phyloP scores from a whole-genome alignment of 2,888 invertebrate genomes.

The Aphidoletes aphidimyza region DNA sequence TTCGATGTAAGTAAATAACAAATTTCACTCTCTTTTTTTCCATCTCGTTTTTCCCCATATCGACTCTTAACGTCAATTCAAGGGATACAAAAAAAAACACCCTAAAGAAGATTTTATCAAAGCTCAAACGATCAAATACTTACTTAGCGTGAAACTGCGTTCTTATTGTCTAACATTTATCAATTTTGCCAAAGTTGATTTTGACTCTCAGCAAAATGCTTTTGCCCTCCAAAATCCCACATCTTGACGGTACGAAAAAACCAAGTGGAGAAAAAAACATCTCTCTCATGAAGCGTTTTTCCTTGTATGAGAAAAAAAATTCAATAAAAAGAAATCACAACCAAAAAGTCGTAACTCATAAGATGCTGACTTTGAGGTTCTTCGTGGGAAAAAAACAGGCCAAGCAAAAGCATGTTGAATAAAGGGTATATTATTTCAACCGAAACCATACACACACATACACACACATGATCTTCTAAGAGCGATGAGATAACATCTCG shows the following conservation, averaged over 20 bases:
- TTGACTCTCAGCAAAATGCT: not conserved
- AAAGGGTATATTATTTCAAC: not conserved
- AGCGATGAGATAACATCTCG: slow-evolving; percentile 35
- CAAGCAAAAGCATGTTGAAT: not conserved
- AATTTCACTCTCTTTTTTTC: too few species aligned
- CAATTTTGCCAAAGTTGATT: slow-evolving; percentile 27
- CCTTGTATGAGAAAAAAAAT: not conserved
- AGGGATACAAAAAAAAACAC: slow-evolving; percentile 12
- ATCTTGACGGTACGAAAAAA: not conserved
- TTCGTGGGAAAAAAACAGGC: not conserved
- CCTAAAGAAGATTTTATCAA: too few species aligned
- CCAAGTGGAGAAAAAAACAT: not conserved
- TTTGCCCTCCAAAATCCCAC: not conserved
- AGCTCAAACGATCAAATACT: slow-evolving; percentile 49
- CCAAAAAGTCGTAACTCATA: not conserved
- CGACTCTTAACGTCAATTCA: not conserved
- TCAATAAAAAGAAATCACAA: slow-evolving; percentile 27
- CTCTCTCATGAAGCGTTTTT: not conserved
- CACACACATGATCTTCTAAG: not conserved
- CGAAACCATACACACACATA: not conserved
- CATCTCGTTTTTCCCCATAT: not conserved
- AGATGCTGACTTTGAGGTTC: slow-evolving; percentile 2
- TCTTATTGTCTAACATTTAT: slow-evolving; percentile 12
- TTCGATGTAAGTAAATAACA: not conserved
- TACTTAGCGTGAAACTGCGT: slow-evolving; percentile 23